Evolutionary conservation across 2,113 vertebrate genomes (phyloP).

Genomic region (Strix uralensis): DNA sequence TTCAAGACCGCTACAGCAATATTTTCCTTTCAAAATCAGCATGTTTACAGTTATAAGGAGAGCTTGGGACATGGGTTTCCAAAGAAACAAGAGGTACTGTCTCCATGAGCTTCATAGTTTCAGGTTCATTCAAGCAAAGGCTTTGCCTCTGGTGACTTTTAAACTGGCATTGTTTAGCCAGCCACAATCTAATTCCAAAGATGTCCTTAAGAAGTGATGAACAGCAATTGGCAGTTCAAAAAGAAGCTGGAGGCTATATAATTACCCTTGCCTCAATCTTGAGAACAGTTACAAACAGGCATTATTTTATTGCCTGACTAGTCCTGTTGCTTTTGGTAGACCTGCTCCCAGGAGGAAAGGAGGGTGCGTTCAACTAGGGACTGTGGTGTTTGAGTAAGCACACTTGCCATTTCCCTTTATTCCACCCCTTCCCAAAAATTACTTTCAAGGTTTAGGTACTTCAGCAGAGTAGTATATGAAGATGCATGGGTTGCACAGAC

Average conservation of each 20-base stretch:
- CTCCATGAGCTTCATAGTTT: not conserved
- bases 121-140: not conserved
- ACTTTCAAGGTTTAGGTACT: not conserved
- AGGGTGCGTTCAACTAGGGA: fast-evolving
- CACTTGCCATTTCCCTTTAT: not conserved
- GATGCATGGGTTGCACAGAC: not conserved
- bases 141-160: not conserved
- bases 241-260: not conserved
- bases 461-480: not conserved
- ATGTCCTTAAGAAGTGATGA: not conserved
- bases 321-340: not conserved
- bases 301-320: not conserved
- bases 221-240: not conserved
- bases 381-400: not conserved
- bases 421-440: not conserved
- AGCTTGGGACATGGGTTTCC: not conserved
- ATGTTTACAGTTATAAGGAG: not conserved
- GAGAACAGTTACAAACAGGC: not conserved
- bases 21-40: not conserved
- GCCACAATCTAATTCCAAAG: not conserved
- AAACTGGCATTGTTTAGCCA: not conserved
- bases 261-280: not conserved
- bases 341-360: not conserved
- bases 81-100: not conserved
- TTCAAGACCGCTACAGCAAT: not conserved